A percentile compares a stretch with the other conserved stretches of the same genome.
Conservation (phyloP, 2,113 vertebrate species). For the Polypterus bichir region DNA sequence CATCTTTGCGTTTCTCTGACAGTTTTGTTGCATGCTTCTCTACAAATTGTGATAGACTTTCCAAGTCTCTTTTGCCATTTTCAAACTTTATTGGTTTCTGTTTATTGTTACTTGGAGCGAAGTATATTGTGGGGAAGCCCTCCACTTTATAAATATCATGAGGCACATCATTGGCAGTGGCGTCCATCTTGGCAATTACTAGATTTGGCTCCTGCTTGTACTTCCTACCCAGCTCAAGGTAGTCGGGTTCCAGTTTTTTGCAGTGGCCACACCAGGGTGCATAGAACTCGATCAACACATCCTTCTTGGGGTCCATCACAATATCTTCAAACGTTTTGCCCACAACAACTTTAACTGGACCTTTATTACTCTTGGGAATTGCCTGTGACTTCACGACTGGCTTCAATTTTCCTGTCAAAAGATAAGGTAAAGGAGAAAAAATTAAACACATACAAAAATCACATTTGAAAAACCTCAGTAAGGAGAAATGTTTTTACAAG, state of each 20-base stretch:
- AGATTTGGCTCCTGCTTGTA: conserved; percentile 77
- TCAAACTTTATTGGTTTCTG: conserved; percentile 78
- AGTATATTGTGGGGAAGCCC: conserved; percentile 92
- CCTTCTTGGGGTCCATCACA: conserved; percentile 77
- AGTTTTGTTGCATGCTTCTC: conserved; percentile 72
- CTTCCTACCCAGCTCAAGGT: conserved; percentile 74
- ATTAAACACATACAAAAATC: not conserved
- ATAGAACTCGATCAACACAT: conserved; percentile 91
- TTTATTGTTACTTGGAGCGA: conserved; percentile 73
- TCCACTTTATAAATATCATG: conserved; percentile 71
- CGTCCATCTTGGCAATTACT: conserved; percentile 93
- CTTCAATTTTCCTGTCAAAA: conserved; percentile 69
- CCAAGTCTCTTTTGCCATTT: conserved; percentile 69
- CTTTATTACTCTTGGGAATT: conserved; percentile 85
- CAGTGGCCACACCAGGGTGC: conserved; percentile 96
- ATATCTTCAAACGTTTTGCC: conserved; percentile 86
- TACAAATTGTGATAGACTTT: conserved; percentile 77
- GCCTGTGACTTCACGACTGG: conserved; percentile 86
- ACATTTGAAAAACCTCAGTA: too few species aligned
- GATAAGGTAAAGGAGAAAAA: not conserved
- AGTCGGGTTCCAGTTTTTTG: conserved; percentile 83
- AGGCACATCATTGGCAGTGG: conserved; percentile 75
- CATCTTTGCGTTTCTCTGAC: conserved; percentile 60
- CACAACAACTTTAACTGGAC: conserved; percentile 82
- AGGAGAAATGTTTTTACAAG: too few species aligned